Base-by-base conservation (phyloP, 2,888 invertebrate species). In the Euzophera pinguis region DNA sequence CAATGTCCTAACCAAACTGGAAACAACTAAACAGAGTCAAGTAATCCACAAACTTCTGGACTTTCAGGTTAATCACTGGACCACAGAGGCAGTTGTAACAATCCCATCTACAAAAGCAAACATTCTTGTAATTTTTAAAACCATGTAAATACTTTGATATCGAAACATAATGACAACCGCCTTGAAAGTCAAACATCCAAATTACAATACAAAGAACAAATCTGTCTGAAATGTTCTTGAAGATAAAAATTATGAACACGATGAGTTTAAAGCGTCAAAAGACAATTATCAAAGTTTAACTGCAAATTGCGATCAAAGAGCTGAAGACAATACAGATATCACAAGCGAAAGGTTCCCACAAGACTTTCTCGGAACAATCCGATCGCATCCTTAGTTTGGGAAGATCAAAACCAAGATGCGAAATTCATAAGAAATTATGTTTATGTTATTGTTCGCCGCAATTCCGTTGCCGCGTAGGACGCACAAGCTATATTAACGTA, bases 331-430 rank as follows among this genome's bases (percentile, higher is more conserved):
- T 45, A 32, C 32, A 29, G 16, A 45, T 45, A 6, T 32, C 7
- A 43, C 9, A 43, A 34, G 32, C 45, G 32, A 32, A 43, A 39
- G 14, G 22, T 45, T 45, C 45, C 32, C 45, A 45, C 45, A 45
- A 34, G 32, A 34, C 45, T 32, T 45, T 45, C 45, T 45, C 45
- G 45, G 45, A 45, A 45, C 16, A 41, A 39, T 27, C 49, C 6
- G 38, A 9, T 17, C 14, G 51, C 45, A 37, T 52, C 43, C 45
- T 51, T 7, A 38, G 51, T 37, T 52, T 38, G 37, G 39, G 16
- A 16, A 45, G 45, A 45, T 45, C 34, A 45, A 32, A 45, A 10
- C 13, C 32, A 45, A 14, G 17, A 17, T 10, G 8, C 10, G 13
- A 12, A 10, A 29, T 45, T 45, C 34, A 32, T 14, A 14, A 16